Base-by-base conservation (phyloP, 2,888 invertebrate genomes). In the Protodeltote pygarga region DNA sequence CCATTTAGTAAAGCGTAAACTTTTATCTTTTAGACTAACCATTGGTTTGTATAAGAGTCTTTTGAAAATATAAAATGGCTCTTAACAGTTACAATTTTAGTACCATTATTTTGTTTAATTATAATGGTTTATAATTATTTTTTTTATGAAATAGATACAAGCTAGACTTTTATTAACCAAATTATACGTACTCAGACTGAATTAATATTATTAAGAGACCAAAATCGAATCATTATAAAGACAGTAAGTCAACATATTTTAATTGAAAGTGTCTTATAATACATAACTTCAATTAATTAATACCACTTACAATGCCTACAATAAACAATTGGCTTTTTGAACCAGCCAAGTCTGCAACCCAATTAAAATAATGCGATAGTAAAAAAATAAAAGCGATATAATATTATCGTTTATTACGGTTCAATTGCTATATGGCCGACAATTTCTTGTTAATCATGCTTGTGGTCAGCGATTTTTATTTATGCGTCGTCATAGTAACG, bases 401-500 rank as follows among this genome's bases (percentile, higher is more conserved):
- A 44, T 48, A 49, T 59, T 52, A 38, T 45, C 24, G 29, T 54
- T 60, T 61, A 63, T 55, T 63, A 41, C 32, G 46, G 34, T 59
- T 52, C 65, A 65, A 59, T 64, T 54, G 54, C 33, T 33, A 20
- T 63, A 54, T 67, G 62, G 62, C 55, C 53, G 37, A 53, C 51
- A 41, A 58, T 49, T 65, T 53, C 57, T 60, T 63, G 51, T 53
- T 65, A 66, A 65, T 67, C 54, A 53, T 51, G 44, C 41, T 39
- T 37, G 41, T 41, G 48, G 34, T 41, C 34, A 29, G 47, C 41
- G 42, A 53, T 54, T 63, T 66, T 59, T 55, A 57, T 64, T 51
- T 51, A 40, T 72, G 85, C 85, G 65, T 79, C 54, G 84, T 86
- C 85, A 85, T 78, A 78, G 73, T 53, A 75, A 77, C 79, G 64